These are phyloP conservation scores for Pygocentrus nattereri DNA, from an alignment of 2,797 vertebrate species.

Conservation along the genomic window DNA sequence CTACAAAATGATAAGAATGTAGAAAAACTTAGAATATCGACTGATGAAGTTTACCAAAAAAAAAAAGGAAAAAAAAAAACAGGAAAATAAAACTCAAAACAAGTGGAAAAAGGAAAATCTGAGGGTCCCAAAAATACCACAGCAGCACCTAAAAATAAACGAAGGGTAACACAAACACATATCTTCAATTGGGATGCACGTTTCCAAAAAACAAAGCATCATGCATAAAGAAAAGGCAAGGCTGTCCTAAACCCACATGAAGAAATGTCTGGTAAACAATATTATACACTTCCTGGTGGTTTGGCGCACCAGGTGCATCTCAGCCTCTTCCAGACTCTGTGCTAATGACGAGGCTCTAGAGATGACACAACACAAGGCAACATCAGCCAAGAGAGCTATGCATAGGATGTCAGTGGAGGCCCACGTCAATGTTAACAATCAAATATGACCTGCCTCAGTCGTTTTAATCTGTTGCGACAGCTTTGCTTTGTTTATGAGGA, in stretches of 20 bases:
- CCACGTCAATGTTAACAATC: slow-evolving; percentile 21
- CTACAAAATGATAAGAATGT: slow-evolving; percentile 87
- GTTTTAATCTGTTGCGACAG: slow-evolving; percentile 11
- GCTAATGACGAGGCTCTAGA: slow-evolving; percentile 45
- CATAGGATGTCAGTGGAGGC: slow-evolving; percentile 29
- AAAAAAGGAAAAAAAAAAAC: slow-evolving; percentile 56
- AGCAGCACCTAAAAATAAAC: slow-evolving; percentile 65
- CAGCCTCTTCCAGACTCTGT: slow-evolving; percentile 28
- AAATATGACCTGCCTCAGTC: slow-evolving; percentile 37
- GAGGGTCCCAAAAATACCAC: slow-evolving; percentile 72
- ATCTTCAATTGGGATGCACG: slow-evolving; percentile 77
- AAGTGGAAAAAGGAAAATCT: slow-evolving; percentile 46
- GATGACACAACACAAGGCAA: slow-evolving; percentile 57
- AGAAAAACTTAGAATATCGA: slow-evolving; percentile 80
- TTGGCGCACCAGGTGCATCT: slow-evolving; percentile 38
- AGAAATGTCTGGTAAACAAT: slow-evolving; percentile 70
- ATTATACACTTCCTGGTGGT: slow-evolving; percentile 71
- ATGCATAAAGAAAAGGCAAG: slow-evolving; percentile 83
- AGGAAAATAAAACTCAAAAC: slow-evolving; percentile 1
- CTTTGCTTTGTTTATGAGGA: neutral
- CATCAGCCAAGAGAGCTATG: slow-evolving; percentile 44
- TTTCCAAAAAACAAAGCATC: slow-evolving; percentile 79
- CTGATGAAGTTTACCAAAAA: slow-evolving; percentile 63
- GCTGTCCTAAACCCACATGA: slow-evolving; percentile 76
- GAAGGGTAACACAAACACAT: slow-evolving; percentile 72